phyloP scores from a whole-genome alignment of 2,113 vertebrate species.

The Calyptommatus sinebrachiatus region DNA sequence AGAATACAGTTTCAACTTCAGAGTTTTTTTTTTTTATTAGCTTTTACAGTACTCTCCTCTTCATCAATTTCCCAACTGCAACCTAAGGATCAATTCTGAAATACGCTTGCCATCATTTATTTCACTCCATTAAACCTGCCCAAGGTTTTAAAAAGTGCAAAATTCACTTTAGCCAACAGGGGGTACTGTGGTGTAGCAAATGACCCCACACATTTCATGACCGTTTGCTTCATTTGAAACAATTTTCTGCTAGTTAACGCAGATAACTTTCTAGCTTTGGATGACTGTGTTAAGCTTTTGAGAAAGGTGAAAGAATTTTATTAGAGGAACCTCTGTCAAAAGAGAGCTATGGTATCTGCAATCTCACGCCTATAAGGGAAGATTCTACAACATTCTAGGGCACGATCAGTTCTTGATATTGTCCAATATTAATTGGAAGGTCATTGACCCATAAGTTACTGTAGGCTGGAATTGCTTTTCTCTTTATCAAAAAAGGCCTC shows the following conservation, averaged over 20 bases:
- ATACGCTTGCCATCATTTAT: fast-evolving
- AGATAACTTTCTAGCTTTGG: neutral
- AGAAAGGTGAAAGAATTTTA: neutral
- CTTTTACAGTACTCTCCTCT: neutral
- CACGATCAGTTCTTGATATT: fast-evolving
- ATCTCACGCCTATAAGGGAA: neutral
- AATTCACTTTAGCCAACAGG: slow-evolving; percentile 32
- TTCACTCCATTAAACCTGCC: neutral
- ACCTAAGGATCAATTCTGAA: slow-evolving; percentile 4
- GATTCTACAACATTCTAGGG: neutral
- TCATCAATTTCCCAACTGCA: neutral
- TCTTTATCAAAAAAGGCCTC: fast-evolving
- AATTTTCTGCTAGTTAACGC: neutral
- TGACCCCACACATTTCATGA: fast-evolving
- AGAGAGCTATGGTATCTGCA: neutral
- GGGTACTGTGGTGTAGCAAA: slow-evolving; percentile 46
- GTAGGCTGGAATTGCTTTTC: slow-evolving; percentile 24
- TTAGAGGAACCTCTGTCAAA: neutral
- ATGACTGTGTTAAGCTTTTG: neutral
- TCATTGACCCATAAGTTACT: neutral
- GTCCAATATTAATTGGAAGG: neutral
- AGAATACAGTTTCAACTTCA: neutral
- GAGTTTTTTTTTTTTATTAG: neutral
- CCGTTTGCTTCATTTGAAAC: neutral
- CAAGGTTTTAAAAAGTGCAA: fast-evolving